Percentiles rank a stretch among this genome's conserved stretches.
phyloP scores from a whole-genome alignment of 2,888 invertebrate genomes.

The Alloscopus bannaensis region DNA sequence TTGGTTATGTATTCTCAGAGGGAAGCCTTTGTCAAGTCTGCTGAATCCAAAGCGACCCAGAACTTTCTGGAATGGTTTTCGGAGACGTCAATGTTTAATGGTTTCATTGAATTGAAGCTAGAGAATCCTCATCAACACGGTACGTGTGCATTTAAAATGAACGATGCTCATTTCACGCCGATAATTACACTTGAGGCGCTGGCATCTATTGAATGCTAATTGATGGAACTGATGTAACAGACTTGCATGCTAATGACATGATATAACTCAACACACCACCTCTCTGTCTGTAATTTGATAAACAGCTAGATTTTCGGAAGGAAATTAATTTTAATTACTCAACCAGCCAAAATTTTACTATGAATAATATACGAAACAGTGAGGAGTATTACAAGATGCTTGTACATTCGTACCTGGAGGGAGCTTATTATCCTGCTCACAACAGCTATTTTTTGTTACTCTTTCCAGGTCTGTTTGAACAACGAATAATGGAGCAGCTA shows the following conservation, averaged over 20 bases:
- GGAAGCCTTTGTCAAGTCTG: constrained; percentile 83
- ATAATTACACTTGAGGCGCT: too few species aligned
- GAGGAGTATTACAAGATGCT: constrained; percentile 1
- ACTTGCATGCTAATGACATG: too few species aligned
- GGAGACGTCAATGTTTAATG: constrained; percentile 90
- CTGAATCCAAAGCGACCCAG: constrained; percentile 81
- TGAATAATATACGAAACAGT: background rate
- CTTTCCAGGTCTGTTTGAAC: constrained; percentile 75
- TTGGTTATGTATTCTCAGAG: constrained; percentile 78
- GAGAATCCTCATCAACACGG: constrained; percentile 74
- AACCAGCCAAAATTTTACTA: too few species aligned
- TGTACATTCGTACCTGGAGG: constrained; percentile 1
- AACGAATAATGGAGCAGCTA: constrained; percentile 74
- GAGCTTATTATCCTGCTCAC: background rate
- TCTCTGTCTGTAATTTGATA: too few species aligned
- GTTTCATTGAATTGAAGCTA: constrained; percentile 80
- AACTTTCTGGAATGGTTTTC: constrained; percentile 91
- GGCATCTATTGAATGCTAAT: too few species aligned
- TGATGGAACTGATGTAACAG: too few species aligned
- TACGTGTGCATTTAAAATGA: constrained; percentile 70
- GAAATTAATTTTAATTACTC: too few species aligned
- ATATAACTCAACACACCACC: too few species aligned
- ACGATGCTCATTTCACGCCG: too few species aligned
- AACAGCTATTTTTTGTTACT: background rate
- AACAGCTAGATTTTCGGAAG: too few species aligned